Conservation (phyloP, 2,888 invertebrate genomes). For the Pinctada fucata region DNA sequence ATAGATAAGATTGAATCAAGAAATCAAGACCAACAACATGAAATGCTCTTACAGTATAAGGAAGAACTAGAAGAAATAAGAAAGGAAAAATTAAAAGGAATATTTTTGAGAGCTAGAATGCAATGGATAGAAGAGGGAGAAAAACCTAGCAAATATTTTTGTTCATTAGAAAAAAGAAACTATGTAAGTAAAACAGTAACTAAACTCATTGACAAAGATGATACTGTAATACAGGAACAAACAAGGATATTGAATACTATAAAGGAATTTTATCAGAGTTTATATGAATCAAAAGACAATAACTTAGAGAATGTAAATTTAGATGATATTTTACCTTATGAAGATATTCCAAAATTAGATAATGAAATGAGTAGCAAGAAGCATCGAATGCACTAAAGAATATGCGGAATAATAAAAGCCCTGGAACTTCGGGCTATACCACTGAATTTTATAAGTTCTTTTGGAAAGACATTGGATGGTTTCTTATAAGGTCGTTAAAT, state of each 20-base stretch:
- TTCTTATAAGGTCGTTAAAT: slow-evolving; percentile 8
- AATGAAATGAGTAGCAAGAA: background rate
- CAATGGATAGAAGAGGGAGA: slow-evolving; percentile 8
- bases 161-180: slow-evolving; percentile 25
- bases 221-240: slow-evolving; percentile 1
- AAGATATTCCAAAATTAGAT: slow-evolving; percentile 1
- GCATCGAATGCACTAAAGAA: background rate
- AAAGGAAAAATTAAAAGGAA: slow-evolving; percentile 4
- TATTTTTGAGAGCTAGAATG: slow-evolving; percentile 13
- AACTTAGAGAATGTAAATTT: slow-evolving; percentile 6
- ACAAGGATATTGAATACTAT: slow-evolving; percentile 7
- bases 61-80: background rate
- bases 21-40: no score
- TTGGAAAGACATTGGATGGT: slow-evolving; percentile 6
- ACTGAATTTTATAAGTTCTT: slow-evolving; percentile 19
- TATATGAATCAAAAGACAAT: background rate
- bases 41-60: background rate
- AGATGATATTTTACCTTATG: slow-evolving; percentile 3
- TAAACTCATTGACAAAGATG: slow-evolving; percentile 14
- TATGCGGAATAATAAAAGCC: slow-evolving; percentile 19
- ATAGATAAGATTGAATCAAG: background rate
- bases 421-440: slow-evolving; percentile 9
- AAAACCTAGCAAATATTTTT: slow-evolving; percentile 30
- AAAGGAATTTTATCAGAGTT: background rate
- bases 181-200: slow-evolving; percentile 22